phyloP scores from a whole-genome alignment of 2,888 invertebrate genomes.

The Drosophila niveifrons region DNA sequence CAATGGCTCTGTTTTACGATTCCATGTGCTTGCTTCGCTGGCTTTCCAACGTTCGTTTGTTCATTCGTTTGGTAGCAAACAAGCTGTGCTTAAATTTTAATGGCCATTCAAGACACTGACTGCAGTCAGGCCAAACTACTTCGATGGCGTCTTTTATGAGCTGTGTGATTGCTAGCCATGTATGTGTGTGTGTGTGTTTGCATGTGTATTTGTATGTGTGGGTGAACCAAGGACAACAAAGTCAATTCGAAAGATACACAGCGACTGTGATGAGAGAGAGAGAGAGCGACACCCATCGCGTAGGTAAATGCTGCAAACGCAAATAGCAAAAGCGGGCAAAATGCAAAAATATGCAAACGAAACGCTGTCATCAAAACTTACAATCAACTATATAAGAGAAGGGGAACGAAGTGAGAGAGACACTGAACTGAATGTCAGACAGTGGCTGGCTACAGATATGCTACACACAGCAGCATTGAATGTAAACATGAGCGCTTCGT shows the following conservation, averaged over 20 bases:
- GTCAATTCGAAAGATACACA: slow-evolving; percentile 64
- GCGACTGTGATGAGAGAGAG: no score
- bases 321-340: slow-evolving; percentile 50
- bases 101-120: slow-evolving; percentile 66
- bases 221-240: slow-evolving; percentile 61
- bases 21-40: slow-evolving; percentile 21
- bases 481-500: slow-evolving; percentile 53
- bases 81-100: slow-evolving; percentile 77
- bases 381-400: slow-evolving; percentile 60
- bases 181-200: slow-evolving; percentile 18
- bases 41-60: no score
- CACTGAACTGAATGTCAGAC: slow-evolving; percentile 12
- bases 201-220: slow-evolving; percentile 7
- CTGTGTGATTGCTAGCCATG: slow-evolving; percentile 71
- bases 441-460: slow-evolving; percentile 33
- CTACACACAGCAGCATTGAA: slow-evolving; percentile 43
- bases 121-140: slow-evolving; percentile 39
- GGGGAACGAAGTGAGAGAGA: slow-evolving; percentile 8
- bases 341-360: slow-evolving; percentile 81
- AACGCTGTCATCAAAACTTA: slow-evolving; percentile 75
- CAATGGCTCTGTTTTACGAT: slow-evolving; percentile 50
- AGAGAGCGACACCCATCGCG: slow-evolving; percentile 44
- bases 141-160: slow-evolving; percentile 71
- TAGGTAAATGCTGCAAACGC: slow-evolving; percentile 40
- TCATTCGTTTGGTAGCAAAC: slow-evolving; percentile 25